These are phyloP conservation scores for Eira barbara DNA, from an alignment of 2,113 vertebrate species.

Conservation along the genomic window DNA sequence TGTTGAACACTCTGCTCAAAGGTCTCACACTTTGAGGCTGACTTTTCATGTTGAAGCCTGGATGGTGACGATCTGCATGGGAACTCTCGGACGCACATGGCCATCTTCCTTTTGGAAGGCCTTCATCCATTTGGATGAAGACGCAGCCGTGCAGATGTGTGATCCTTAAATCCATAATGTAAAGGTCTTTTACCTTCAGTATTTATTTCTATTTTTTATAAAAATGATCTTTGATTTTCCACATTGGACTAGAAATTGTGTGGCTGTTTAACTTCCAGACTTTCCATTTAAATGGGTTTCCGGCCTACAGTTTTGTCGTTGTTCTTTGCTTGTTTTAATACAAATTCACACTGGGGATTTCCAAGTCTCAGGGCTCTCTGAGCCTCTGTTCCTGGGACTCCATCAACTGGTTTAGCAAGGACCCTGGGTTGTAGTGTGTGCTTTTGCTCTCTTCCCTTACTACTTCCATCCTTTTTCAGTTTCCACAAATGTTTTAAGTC, in stretches of 20 bases:
- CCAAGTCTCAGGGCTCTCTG: neutral
- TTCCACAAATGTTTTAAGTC: neutral
- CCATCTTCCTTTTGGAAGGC: too few species aligned
- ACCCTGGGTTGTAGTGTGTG: neutral
- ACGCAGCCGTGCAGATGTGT: accelerated
- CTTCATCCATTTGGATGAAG: too few species aligned
- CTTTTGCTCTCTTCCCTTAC: neutral
- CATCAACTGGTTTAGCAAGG: neutral
- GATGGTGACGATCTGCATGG: neutral
- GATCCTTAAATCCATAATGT: neutral
- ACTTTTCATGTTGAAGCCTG: neutral
- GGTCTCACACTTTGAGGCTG: neutral
- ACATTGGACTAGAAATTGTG: neutral
- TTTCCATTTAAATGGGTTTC: neutral
- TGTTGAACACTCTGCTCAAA: neutral
- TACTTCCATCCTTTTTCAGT: neutral
- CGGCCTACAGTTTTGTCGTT: neutral
- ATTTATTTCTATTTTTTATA: neutral
- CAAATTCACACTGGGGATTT: neutral
- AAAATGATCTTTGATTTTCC: neutral
- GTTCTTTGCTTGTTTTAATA: neutral
- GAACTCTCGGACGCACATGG: neutral
- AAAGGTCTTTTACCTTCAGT: neutral
- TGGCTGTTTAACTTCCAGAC: neutral
- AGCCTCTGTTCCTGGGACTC: neutral